These are phyloP conservation scores for Silurus glanis DNA, from an alignment of 2,113 vertebrate genomes.

Conservation along the genomic window DNA sequence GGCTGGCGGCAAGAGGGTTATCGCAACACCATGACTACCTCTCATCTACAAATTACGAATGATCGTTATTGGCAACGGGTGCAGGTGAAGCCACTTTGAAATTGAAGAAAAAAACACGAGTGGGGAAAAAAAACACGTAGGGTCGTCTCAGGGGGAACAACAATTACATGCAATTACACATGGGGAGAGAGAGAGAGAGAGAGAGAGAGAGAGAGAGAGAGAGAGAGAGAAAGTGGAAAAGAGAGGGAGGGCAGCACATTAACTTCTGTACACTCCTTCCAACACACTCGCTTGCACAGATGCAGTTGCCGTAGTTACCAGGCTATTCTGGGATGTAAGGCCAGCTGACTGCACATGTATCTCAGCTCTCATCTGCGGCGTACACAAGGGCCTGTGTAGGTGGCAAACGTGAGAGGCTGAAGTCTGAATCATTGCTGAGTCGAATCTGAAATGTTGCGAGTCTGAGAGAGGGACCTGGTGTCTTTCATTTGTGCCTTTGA, in stretches of 20 bases:
- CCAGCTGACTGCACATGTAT: conserved; percentile 55
- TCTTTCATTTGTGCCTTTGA: neutral
- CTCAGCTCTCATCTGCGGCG: conserved; percentile 48
- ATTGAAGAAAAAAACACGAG: conserved; percentile 38
- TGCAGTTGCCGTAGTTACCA: conserved; percentile 55
- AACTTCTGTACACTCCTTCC: conserved; percentile 46
- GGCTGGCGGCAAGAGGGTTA: conserved; percentile 47
- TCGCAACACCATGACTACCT: conserved; percentile 53
- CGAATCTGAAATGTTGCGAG: conserved; percentile 6
- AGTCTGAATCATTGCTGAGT: conserved; percentile 47
- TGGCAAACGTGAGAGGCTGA: conserved; percentile 47
- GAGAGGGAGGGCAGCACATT: conserved; percentile 37
- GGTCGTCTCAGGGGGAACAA: conserved; percentile 46
- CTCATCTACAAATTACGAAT: conserved; percentile 53
- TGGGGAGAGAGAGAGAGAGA: conserved; percentile 17
- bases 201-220: neutral
- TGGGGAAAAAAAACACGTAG: conserved; percentile 20
- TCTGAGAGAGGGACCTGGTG: neutral
- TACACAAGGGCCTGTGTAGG: conserved; percentile 52
- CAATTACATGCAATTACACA: conserved; percentile 53
- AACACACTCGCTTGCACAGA: conserved; percentile 35
- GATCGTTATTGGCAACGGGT: conserved; percentile 46
- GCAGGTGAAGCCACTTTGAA: conserved; percentile 28
- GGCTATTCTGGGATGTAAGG: conserved; percentile 57
- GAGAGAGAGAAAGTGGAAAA: neutral